A percentile compares a stretch with the other conserved stretches of the same genome.
phyloP scores from a whole-genome alignment of 2,113 vertebrate species.

The Mandrillus leucophaeus region DNA sequence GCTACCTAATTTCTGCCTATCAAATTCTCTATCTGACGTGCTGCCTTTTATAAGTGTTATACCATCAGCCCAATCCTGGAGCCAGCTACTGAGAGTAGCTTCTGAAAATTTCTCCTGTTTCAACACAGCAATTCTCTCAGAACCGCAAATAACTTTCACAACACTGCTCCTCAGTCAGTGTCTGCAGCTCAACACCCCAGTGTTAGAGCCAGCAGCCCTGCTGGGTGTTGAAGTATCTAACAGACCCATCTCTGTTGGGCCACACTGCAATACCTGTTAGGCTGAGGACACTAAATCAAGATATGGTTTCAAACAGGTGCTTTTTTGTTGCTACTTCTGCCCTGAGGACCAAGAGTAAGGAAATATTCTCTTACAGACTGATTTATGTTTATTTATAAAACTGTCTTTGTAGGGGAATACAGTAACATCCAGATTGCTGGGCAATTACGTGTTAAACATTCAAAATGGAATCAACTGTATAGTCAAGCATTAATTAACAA shows the following conservation, averaged over 20 bases:
- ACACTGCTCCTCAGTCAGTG: background rate
- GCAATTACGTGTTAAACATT: background rate
- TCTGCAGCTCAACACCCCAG: background rate
- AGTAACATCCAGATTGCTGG: fast-evolving
- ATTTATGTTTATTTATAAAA: background rate
- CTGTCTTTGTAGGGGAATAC: background rate
- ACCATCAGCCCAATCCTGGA: fast-evolving
- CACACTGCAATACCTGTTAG: background rate
- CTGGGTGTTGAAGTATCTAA: background rate
- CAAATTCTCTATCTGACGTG: background rate
- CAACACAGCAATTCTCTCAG: background rate
- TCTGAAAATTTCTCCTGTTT: background rate
- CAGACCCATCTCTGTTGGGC: background rate
- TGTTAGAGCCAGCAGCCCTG: fast-evolving
- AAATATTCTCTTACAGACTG: background rate
- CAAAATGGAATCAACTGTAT: background rate
- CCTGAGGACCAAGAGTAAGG: background rate
- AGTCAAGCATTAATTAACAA: background rate
- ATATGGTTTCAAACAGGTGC: background rate
- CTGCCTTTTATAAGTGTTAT: background rate
- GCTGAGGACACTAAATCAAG: background rate
- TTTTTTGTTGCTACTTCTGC: background rate
- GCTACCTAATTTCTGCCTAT: background rate
- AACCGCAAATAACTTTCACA: background rate
- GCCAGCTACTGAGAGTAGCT: background rate